phyloP scores from a whole-genome alignment of 2,888 invertebrate species.

The Lasioglossum vierecki region DNA sequence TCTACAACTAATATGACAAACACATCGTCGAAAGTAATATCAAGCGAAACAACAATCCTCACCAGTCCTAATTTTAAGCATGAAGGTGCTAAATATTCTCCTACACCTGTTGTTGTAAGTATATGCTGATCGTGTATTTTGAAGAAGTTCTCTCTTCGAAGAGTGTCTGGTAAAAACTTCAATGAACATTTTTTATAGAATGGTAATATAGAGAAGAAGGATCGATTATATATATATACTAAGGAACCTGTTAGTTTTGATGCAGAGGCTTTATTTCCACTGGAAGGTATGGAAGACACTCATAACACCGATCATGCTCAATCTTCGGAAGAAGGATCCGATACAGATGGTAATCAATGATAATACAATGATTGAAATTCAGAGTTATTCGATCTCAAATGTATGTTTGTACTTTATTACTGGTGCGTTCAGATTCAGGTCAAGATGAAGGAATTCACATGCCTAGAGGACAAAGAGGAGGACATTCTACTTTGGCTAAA shows the following conservation, averaged over 20 bases:
- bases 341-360: slow-evolving; percentile 88
- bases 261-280: slow-evolving; percentile 90
- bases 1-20: slow-evolving; percentile 70
- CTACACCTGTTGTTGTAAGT: slow-evolving; percentile 70
- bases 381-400: too few relatives aligned
- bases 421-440: slow-evolving; percentile 82
- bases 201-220: slow-evolving; percentile 70
- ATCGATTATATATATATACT: slow-evolving; percentile 61
- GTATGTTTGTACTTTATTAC: too few relatives aligned
- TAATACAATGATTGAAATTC: too few relatives aligned
- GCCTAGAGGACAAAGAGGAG: slow-evolving; percentile 83
- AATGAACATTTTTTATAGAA: slow-evolving; percentile 70
- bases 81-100: slow-evolving; percentile 66
- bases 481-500: slow-evolving; percentile 87
- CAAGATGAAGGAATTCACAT: slow-evolving; percentile 87
- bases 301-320: slow-evolving; percentile 76
- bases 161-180: neutral
- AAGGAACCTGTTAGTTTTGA: slow-evolving; percentile 84
- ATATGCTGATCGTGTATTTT: neutral
- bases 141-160: neutral
- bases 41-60: slow-evolving; percentile 62
- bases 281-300: slow-evolving; percentile 89
- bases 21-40: slow-evolving; percentile 57
- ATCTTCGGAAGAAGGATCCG: slow-evolving; percentile 87
- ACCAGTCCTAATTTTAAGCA: slow-evolving; percentile 66